These are phyloP conservation scores for Halictus ligatus DNA, from an alignment of 2,888 invertebrate species.

Conservation along the genomic window DNA sequence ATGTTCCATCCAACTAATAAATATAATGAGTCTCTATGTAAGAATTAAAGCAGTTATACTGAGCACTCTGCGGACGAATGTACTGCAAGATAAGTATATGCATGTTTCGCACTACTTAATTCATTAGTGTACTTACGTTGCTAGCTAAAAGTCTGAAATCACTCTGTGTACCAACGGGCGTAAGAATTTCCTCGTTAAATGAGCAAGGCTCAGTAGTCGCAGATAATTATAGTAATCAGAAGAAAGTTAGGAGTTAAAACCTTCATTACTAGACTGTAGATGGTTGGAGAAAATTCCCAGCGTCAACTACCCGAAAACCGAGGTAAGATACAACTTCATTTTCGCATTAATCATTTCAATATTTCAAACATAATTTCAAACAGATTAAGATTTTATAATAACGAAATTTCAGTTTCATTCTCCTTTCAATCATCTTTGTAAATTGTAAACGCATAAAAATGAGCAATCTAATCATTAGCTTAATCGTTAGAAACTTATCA, in stretches of 20 bases:
- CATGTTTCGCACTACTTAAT: not conserved
- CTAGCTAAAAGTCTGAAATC: not conserved
- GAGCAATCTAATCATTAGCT: no score
- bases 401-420: not conserved
- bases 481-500: no score
- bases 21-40: no score
- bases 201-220: constrained; percentile 1
- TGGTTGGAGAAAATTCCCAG: no score
- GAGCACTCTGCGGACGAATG: not conserved
- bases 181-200: constrained; percentile 3
- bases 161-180: not conserved
- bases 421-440: not conserved
- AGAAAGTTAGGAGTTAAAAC: not conserved
- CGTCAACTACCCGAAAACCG: not conserved
- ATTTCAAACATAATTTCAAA: not conserved
- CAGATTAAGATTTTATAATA: not conserved
- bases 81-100: not conserved
- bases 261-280: not conserved
- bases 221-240: not conserved
- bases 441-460: no score
- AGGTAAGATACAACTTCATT: not conserved
- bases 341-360: not conserved
- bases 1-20: not conserved
- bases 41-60: not conserved
- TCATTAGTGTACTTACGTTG: not conserved